Evolutionary conservation across 1,140 invertebrate genomes (phyloP).

Genomic region (Goniozus legneri): DNA sequence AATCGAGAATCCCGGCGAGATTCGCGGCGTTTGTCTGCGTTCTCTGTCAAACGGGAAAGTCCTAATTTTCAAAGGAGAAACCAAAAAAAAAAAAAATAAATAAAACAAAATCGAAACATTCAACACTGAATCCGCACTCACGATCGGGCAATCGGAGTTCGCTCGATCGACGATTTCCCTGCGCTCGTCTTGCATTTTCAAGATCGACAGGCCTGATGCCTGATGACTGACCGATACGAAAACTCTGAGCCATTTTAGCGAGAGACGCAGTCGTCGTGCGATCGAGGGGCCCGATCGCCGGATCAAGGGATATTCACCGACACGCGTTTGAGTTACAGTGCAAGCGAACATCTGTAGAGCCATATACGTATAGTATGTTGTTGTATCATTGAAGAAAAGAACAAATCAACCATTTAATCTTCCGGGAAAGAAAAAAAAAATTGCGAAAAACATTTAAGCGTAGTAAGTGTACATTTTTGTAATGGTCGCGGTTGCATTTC

Average conservation of each 20-base stretch:
- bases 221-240: no score
- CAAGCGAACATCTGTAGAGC: slow-evolving; percentile 57
- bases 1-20: slow-evolving; percentile 31
- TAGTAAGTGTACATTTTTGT: slow-evolving; percentile 45
- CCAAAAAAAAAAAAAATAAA: slow-evolving; percentile 26
- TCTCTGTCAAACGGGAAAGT: slow-evolving; percentile 33
- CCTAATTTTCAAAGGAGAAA: slow-evolving; percentile 31
- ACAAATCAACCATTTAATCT: slow-evolving; percentile 25
- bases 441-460: slow-evolving; percentile 21
- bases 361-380: slow-evolving; percentile 57
- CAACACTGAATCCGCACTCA: slow-evolving; percentile 27
- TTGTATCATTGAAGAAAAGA: slow-evolving; percentile 49
- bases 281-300: slow-evolving; percentile 17
- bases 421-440: slow-evolving; percentile 10
- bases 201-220: no score
- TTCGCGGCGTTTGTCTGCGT: slow-evolving; percentile 23
- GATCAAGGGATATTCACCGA: slow-evolving; percentile 35
- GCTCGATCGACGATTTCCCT: slow-evolving; percentile 8
- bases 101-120: slow-evolving; percentile 21
- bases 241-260: no score
- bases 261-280: slow-evolving; percentile 7
- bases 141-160: slow-evolving; percentile 16
- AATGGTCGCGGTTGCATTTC: slow-evolving; percentile 37
- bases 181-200: slow-evolving; percentile 7
- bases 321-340: slow-evolving; percentile 56